Evolutionary conservation across 2,888 invertebrate genomes (phyloP).

Genomic region (Cylloceria caligata): DNA sequence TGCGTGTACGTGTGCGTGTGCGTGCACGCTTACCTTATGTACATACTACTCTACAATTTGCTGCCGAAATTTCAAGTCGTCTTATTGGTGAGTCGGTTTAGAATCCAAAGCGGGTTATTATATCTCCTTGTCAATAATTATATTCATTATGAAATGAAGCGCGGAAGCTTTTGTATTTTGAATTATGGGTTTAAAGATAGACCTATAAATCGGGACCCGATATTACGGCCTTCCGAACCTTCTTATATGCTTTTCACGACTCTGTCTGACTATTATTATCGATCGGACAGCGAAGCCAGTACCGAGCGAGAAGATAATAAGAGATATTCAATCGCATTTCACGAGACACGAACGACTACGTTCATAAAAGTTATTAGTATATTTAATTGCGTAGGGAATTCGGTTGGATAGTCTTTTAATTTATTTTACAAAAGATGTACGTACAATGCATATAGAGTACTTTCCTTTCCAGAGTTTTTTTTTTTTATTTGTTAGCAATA

Average conservation of each 20-base stretch:
- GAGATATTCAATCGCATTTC: constrained; percentile 7
- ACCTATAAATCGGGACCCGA: constrained; percentile 58
- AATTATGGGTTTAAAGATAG: constrained; percentile 66
- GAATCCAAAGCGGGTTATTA: constrained; percentile 65
- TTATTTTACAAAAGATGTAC: neutral
- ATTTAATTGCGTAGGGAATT: neutral
- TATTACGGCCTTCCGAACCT: constrained; percentile 44
- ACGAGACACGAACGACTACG: neutral
- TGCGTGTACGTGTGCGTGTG: constrained; percentile 6
- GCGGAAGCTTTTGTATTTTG: constrained; percentile 66
- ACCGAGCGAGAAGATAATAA: constrained; percentile 5
- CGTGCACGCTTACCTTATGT: neutral
- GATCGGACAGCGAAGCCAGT: constrained; percentile 21
- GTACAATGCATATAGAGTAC: neutral
- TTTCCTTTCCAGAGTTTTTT: neutral
- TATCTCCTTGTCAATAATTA: constrained; percentile 67
- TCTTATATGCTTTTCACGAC: constrained; percentile 46
- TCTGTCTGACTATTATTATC: constrained; percentile 52
- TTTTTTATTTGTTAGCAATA: too few relatives aligned
- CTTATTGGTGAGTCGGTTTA: constrained; percentile 62
- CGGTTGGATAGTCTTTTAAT: neutral
- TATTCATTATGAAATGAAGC: constrained; percentile 71
- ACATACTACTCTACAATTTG: constrained; percentile 59
- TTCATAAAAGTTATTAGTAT: neutral
- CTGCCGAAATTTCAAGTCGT: constrained; percentile 62